Conservation (phyloP, 1,140 invertebrate species). For the Micrasema longulum region DNA sequence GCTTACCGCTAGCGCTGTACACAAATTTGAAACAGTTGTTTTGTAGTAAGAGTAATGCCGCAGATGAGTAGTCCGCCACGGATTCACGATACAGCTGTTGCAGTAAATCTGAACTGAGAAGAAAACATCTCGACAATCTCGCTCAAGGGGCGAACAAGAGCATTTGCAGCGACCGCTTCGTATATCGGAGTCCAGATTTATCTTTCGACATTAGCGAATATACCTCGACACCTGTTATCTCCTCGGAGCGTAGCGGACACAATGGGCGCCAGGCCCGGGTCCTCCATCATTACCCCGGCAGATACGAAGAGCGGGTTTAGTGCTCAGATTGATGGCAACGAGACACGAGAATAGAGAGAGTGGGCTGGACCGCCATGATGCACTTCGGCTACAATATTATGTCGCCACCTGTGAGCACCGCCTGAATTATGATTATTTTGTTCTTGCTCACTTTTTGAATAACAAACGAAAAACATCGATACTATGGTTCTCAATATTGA, state of each 20-base stretch:
- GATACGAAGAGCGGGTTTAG: conserved; percentile 15
- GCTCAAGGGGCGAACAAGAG: conserved; percentile 32
- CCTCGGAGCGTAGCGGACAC: conserved; percentile 21
- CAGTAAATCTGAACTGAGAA: conserved; percentile 48
- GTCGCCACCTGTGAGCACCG: conserved; percentile 48
- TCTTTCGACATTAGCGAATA: conserved; percentile 20
- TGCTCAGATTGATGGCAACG: conserved; percentile 22
- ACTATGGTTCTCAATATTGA: too few species aligned
- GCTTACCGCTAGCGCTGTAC: not conserved
- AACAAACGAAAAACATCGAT: too few species aligned
- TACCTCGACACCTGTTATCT: conserved; percentile 40
- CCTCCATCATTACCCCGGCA: conserved; percentile 1
- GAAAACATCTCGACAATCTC: conserved; percentile 27
- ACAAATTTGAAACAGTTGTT: conserved; percentile 27
- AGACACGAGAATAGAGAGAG: conserved; percentile 22
- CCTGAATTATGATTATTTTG: not conserved
- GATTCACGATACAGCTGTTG: conserved; percentile 47
- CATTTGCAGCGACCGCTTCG: conserved; percentile 32
- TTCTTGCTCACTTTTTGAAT: too few species aligned
- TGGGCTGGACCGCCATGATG: conserved; percentile 23
- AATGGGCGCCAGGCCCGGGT: conserved; percentile 18
- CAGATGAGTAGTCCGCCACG: conserved; percentile 16
- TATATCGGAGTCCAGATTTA: conserved; percentile 51
- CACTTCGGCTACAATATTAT: conserved; percentile 6
- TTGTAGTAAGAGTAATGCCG: conserved; percentile 8